Base-by-base conservation (phyloP, 2,797 vertebrate genomes). In the Distichodus sexfasciatus region DNA sequence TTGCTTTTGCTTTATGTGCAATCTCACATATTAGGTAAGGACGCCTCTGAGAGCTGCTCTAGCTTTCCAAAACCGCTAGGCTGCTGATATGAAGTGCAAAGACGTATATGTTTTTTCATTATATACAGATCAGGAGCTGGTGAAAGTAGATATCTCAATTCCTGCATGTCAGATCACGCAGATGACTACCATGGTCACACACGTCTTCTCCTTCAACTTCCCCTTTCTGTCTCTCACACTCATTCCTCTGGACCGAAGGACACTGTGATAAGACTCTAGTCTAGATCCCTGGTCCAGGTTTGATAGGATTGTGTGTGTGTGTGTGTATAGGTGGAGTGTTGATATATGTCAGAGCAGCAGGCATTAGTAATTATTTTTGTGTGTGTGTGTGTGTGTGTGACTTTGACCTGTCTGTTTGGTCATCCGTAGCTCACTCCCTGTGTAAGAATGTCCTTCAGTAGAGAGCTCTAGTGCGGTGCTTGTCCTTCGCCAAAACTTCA, bases 391-490 rank as follows among this genome's bases (percentile, higher is more conserved):
- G 15, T 35, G 44, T 28, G 51, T 66, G 50, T 38, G 66, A 19
- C 11, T 67, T 47, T 47, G 58, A 63, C 71, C 68, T 66, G 24
- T 43, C 35, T 63, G 53, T 65, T 36, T 69, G 55, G 63, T 47
- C 47, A 65, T 48, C 28, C 50, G 28, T 21, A 40, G 58, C n/a
- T 7, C 26, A 28, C 64, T 12, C 7, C 17, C 19, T 38, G 5
- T 23, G 26, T 59, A 44, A 72, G 51, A 59, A n/a, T 57, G 54
- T 36, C 35, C 54, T 57, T 31, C 5, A 40, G 33, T 24, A 2
- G 24, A 23, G 11, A 21, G 11, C 33, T 12, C 21, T 14, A 19
- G 5, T 57, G 54, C 10, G 0, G 33, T 31, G 50, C 7, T 53
- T 3, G 21, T 57, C 43, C 50, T 73, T 60, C 29, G 35, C 66